Percentiles rank a stretch among this genome's conserved stretches.
Conservation (phyloP, 2,113 vertebrate genomes). For the Diphyllodes magnificus region DNA sequence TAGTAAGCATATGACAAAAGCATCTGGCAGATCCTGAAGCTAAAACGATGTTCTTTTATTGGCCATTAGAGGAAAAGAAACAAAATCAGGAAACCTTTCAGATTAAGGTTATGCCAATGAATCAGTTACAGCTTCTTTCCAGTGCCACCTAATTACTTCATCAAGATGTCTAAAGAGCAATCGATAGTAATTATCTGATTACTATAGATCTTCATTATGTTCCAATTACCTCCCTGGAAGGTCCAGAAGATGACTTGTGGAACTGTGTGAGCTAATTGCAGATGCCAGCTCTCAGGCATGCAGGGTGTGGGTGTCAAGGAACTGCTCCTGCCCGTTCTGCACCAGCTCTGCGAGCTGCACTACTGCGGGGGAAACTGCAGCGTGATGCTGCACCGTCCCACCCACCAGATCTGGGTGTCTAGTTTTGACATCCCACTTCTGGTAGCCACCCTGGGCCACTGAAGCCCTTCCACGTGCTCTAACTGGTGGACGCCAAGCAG, state of each 20-base stretch:
- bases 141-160: conserved; percentile 70
- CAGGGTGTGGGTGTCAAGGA: fast-evolving
- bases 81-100: conserved; percentile 68
- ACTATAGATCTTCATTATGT: conserved; percentile 74
- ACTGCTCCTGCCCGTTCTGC: fast-evolving
- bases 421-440: not conserved
- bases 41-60: conserved; percentile 65
- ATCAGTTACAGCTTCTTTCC: conserved; percentile 68
- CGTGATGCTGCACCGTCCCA: fast-evolving
- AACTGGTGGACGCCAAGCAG: not conserved
- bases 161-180: conserved; percentile 73
- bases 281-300: not conserved
- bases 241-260: conserved; percentile 48
- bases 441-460: not conserved
- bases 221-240: conserved; percentile 68
- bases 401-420: not conserved
- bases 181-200: conserved; percentile 79
- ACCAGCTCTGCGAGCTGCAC: not conserved
- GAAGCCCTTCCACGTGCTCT: not conserved
- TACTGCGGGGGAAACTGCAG: not conserved
- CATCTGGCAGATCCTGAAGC: conserved; percentile 57
- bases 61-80: conserved; percentile 66
- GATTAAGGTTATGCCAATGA: conserved; percentile 66
- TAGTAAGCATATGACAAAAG: conserved; percentile 41
- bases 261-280: conserved; percentile 38